Evolutionary conservation across 1,140 invertebrate species (phyloP).

Genomic region (Uloborus diversus): DNA sequence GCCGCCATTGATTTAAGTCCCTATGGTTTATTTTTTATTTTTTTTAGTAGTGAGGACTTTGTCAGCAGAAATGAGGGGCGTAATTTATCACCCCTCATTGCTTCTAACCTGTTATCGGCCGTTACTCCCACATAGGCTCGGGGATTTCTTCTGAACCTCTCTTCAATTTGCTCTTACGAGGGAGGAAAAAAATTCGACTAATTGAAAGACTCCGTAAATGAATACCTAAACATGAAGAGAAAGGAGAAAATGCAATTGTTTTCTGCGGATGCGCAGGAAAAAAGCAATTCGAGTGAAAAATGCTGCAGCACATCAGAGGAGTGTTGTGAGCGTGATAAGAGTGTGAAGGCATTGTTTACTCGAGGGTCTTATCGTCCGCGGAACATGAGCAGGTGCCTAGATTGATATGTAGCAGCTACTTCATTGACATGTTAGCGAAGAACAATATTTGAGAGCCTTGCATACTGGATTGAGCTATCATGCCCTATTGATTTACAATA

Average conservation of each 20-base stretch:
- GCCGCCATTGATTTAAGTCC: constrained; percentile 31
- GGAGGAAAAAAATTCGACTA: background rate
- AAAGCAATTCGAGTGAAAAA: background rate
- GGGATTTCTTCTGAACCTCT: background rate
- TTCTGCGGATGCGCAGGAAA: background rate
- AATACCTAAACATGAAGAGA: constrained; percentile 12
- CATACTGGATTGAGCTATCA: constrained; percentile 45
- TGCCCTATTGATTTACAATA: constrained; percentile 31
- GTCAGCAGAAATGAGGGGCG: constrained; percentile 25
- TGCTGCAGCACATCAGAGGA: background rate
- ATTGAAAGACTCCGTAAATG: constrained; percentile 40
- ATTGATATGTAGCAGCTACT: constrained; percentile 39
- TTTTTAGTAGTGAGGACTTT: constrained; percentile 12
- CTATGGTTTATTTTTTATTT: background rate
- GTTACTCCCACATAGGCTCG: constrained; percentile 27
- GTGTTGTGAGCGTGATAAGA: constrained; percentile 22
- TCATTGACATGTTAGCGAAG: constrained; percentile 28
- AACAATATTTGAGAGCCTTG: constrained; percentile 46
- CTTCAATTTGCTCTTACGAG: background rate
- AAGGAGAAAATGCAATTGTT: constrained; percentile 24
- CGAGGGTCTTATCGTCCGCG: constrained; percentile 18
- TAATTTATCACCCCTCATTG: constrained; percentile 19
- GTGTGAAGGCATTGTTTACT: constrained; percentile 28
- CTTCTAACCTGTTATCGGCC: constrained; percentile 44
- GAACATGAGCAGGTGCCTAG: constrained; percentile 16